Conservation (phyloP, 2,888 invertebrate genomes). For the Xanthorhoe spadicearia region DNA sequence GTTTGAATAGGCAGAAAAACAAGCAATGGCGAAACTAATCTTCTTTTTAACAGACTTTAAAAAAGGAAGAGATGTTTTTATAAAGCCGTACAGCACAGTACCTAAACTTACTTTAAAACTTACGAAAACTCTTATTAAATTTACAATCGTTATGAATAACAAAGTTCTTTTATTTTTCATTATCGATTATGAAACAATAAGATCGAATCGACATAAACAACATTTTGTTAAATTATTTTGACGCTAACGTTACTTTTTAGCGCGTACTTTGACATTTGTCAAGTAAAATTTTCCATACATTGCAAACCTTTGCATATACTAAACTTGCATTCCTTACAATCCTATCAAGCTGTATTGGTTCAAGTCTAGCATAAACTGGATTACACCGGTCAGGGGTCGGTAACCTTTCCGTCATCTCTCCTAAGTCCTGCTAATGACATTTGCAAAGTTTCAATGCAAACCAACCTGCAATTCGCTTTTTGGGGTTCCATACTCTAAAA, state of each 20-base stretch:
- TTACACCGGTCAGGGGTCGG: constrained; percentile 48
- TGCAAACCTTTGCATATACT: not conserved
- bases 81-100: too few species aligned
- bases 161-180: too few species aligned
- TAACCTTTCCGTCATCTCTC: constrained; percentile 40
- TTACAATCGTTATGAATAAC: too few species aligned
- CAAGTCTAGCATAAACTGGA: constrained; percentile 46
- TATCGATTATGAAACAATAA: too few species aligned
- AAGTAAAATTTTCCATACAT: too few species aligned
- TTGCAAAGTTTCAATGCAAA: constrained; percentile 51
- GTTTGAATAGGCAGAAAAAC: not conserved
- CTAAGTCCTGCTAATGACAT: constrained; percentile 63
- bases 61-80: too few species aligned
- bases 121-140: too few species aligned
- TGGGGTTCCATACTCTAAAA: not conserved
- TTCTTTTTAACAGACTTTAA: not conserved
- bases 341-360: constrained; percentile 25
- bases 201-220: too few species aligned
- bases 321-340: constrained; percentile 3
- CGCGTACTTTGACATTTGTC: too few species aligned
- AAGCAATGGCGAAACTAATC: not conserved
- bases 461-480: not conserved
- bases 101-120: too few species aligned
- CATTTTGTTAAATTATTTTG: too few species aligned
- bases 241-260: too few species aligned